Base-by-base conservation (phyloP, 2,888 invertebrate species). In the Morinoia aosen region DNA sequence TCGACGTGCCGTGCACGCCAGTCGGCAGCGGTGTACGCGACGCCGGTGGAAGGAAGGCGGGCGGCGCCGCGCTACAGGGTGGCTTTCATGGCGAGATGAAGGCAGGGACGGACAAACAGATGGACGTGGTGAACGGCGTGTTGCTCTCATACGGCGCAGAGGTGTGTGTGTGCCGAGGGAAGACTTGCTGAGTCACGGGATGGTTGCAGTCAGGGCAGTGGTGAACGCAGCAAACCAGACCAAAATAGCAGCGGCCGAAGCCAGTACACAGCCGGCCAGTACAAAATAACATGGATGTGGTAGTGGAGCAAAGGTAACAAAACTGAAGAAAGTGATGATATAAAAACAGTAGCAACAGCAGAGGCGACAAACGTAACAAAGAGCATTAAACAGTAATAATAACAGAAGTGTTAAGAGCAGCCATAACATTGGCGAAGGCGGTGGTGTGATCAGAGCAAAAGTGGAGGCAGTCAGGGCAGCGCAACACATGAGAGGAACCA, bases 151-250 rank as follows among this genome's bases (percentile, higher is more conserved):
- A 58, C n/a, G 93, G 58, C 58, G 58, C n/a, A n/a, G 14, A n/a
- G 56, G 93, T 58, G 93, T 58, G 93, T 58, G 57, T 12, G 93
- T 39, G 93, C 8, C 16, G 57, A 57, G 93, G 25, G 93, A 93
- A 19, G 56, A 58, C 57, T 57, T n/a, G 93, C 57, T 57, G 58
- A 56, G n/a, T 40, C n/a, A 58, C 57, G n/a, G 19, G 57, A 93
- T 57, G 56, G 57, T 61, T 94, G 88, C 57, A 57, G 39, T 16
- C 11, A 61, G 91, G 58, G 94, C 95, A 95, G 90, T 94, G 94
- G 88, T 76, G 25, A 33, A 25, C 16, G 33, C 76, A 76, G 25
- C 76, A 76, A 76, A 76, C 25, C 25, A 25, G 25, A 33, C 76
- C 33, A 76, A 76, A 76, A 61, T 61, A 61, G 19, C 61, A 76